Base-by-base conservation (phyloP, 2,888 invertebrate genomes). In the Pristionchus mayeri region DNA sequence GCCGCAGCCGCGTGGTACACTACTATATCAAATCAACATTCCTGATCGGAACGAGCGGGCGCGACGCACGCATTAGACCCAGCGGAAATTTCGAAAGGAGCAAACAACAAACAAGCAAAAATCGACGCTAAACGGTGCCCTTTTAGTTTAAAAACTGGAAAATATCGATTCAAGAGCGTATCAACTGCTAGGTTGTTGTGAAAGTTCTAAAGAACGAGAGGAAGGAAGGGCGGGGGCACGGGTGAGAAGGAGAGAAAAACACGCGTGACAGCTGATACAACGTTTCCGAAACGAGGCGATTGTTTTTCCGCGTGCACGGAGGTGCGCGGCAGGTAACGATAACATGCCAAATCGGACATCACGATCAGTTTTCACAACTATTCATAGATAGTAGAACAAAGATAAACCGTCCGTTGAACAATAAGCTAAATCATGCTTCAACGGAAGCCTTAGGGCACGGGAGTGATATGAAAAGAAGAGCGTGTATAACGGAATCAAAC, bases 221-320 rank as follows among this genome's bases (percentile, higher is more conserved):
- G 48, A 48, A 18, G 44, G 71, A 48, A 34, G 37, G 54, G 13
- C 13, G 21, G 54, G n/a, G 11, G 54, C 21, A n/a, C n/a, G n/a
- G n/a, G n/a, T n/a, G n/a, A n/a, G n/a, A n/a, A n/a, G n/a, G n/a
- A n/a, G 63, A 67, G 18, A 37, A 67, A 67, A n/a, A 76, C 63
- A 16, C 63, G 13, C 48, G 44, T 76, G 76, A 48, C 76, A 76
- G 48, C 76, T 76, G 76, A 76, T 76, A 76, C 67, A 40, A 67
- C 30, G 67, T 67, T 67, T 67, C 67, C 18, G 67, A 67, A 67
- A n/a, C 27, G 67, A 67, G 37, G 27, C 44, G 76, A 48, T 44
- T 24, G 40, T 24, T 50, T 76, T 44, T 3, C 27, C 27, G 40
- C n/a, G n/a, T n/a, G n/a, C n/a, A n/a, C n/a, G n/a, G n/a, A n/a